Conservation (phyloP, 2,113 vertebrate species). For the Muscicapa adusta region DNA sequence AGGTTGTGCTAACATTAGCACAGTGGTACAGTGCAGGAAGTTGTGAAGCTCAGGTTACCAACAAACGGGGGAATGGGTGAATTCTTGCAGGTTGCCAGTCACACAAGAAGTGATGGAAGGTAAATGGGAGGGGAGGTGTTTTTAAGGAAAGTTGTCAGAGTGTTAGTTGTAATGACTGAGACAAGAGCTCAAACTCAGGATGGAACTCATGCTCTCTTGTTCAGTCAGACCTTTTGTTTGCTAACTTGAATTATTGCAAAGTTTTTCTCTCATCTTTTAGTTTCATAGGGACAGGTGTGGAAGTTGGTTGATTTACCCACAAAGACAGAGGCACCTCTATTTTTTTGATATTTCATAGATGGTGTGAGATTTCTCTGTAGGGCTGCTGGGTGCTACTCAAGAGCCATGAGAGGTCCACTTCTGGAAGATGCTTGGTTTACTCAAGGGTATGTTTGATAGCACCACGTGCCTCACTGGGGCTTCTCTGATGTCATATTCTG, state of each 20-base stretch:
- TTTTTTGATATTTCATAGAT: not conserved
- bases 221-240: not conserved
- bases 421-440: not conserved
- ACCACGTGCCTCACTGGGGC: fast-evolving
- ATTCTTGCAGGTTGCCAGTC: not conserved
- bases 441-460: not conserved
- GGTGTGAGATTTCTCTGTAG: not conserved
- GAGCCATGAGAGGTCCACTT: fast-evolving
- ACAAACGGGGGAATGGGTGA: not conserved
- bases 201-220: not conserved
- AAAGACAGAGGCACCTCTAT: not conserved
- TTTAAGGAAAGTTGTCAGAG: not conserved
- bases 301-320: not conserved
- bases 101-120: not conserved
- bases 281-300: not conserved
- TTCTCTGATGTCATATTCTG: fast-evolving
- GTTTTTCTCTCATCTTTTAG: not conserved
- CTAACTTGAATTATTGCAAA: not conserved
- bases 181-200: not conserved
- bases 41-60: not conserved
- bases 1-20: not conserved
- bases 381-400: not conserved
- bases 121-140: not conserved
- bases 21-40: not conserved
- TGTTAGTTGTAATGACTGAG: not conserved